Base-by-base conservation (phyloP, 2,888 invertebrate genomes). In the Rhingia campestris region DNA sequence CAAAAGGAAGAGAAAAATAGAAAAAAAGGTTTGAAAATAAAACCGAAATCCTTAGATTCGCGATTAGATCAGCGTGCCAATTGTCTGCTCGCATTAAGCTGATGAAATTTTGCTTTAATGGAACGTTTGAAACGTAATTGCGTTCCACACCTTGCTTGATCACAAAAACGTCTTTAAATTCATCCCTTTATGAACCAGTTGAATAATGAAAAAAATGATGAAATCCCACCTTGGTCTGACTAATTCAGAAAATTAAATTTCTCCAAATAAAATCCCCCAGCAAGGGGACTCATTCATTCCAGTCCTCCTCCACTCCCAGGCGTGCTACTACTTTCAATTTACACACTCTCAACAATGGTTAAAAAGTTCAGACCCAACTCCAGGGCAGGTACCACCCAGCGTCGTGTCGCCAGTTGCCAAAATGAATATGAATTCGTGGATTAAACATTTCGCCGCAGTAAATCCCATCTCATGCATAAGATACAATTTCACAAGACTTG, bases 381-480 rank as follows among this genome's bases (percentile, higher is more conserved):
- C 14, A 7, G 14, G 49, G 22, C 7, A 49, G 7, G 7, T 14
- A 22, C 10, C 33, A 12, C 14, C 35, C 54, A 6, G 7, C 1
- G 5, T 33, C 54, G 4, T 45, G 33, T 30, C 63, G 47, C 35
- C 77, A 70, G 59, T 67, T 22, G 45, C 63, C 73, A 7, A 70
- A 82, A 82, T 82, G 82, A 82, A 74, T 79, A 82, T 82, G 82
- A 82, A 82, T 82, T 79, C 69, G 79, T 64, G 82, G 82, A 82
- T 82, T 82, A 79, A 82, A 79, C 41, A 82, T 79, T 79, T 70
- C 77, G 45, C 73, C 67, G 79, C 45, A 56, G 79, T 79, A 79
- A 82, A 82, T 82, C 82, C 79, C 82, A 82, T 64, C 82, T 82
- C 82, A 74, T 79, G 79, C 82, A 82, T 82, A 82, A 79, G 82